These are phyloP conservation scores for Bombylius major DNA, from an alignment of 2,888 invertebrate species.

Conservation along the genomic window DNA sequence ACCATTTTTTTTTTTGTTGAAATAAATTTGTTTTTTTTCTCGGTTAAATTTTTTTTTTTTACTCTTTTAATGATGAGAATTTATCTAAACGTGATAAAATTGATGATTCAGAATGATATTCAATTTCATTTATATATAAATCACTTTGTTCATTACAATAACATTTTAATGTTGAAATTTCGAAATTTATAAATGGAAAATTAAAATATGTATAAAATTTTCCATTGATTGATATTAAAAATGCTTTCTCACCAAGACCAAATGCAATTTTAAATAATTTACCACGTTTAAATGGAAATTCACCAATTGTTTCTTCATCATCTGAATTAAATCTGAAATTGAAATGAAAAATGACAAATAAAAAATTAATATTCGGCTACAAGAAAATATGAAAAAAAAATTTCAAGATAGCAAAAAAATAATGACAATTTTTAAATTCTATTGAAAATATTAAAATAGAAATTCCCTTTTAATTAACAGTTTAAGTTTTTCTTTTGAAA, in stretches of 20 bases:
- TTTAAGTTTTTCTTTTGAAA: too few relatives aligned
- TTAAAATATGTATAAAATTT: slow-evolving; percentile 35
- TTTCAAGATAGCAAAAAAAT: not conserved
- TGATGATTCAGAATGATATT: slow-evolving; percentile 31
- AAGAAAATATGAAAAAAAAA: not conserved
- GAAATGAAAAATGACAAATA: not conserved
- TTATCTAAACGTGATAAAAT: slow-evolving; percentile 30
- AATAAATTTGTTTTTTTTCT: too few relatives aligned
- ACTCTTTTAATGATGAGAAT: slow-evolving; percentile 18
- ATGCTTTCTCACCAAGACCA: slow-evolving; percentile 32
- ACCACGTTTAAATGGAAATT: slow-evolving; percentile 34
- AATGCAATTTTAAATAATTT: slow-evolving; percentile 34
- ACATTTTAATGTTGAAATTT: slow-evolving; percentile 33
- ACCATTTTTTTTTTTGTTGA: too few relatives aligned
- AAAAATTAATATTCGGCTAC: not conserved
- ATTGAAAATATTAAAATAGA: too few relatives aligned
- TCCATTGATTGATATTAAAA: slow-evolving; percentile 33
- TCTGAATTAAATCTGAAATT: slow-evolving; percentile 24
- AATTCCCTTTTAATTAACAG: too few relatives aligned
- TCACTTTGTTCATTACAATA: slow-evolving; percentile 24
- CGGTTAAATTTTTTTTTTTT: too few relatives aligned
- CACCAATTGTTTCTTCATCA: slow-evolving; percentile 34
- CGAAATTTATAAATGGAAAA: slow-evolving; percentile 29
- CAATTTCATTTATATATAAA: slow-evolving; percentile 28
- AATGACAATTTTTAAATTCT: too few relatives aligned